These are phyloP conservation scores for Oophaga sylvatica DNA, from an alignment of 2,797 vertebrate species.

Conservation along the genomic window DNA sequence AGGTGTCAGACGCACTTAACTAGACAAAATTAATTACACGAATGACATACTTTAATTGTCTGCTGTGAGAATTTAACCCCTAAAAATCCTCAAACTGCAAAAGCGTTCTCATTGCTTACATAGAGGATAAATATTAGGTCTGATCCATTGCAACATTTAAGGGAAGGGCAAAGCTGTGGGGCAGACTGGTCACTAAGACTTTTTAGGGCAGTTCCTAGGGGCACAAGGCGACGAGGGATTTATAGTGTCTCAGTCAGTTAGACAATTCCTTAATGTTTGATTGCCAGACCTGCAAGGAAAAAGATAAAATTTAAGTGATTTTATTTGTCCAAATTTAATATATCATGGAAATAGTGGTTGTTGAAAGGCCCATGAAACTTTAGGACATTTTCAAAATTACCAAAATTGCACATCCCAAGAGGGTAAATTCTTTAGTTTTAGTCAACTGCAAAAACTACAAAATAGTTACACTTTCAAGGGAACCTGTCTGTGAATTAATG, in stretches of 20 bases:
- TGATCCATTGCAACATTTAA: neutral
- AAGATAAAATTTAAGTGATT: too few relatives aligned
- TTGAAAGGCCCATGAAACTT: too few relatives aligned
- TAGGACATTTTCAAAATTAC: too few relatives aligned
- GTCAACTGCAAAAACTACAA: too few relatives aligned
- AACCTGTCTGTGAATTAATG: too few relatives aligned
- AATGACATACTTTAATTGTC: slow-evolving; percentile 16
- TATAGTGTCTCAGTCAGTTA: neutral
- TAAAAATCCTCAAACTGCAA: neutral
- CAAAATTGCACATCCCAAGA: too few relatives aligned
- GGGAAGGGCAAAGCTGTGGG: neutral
- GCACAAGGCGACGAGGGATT: neutral
- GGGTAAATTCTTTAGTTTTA: too few relatives aligned
- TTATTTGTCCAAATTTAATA: too few relatives aligned
- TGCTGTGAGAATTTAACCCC: neutral
- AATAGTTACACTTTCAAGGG: too few relatives aligned
- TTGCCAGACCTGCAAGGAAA: neutral
- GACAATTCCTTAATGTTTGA: too few relatives aligned
- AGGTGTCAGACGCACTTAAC: neutral
- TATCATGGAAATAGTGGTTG: too few relatives aligned
- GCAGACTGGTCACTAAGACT: neutral
- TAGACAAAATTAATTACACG: slow-evolving; percentile 16
- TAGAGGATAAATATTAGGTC: neutral
- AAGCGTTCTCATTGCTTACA: too few relatives aligned
- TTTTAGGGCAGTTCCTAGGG: neutral